Evolutionary conservation across 2,888 invertebrate genomes (phyloP), one percentile per base, ranked within the genome.

Genomic region (Linyphia triangularis): DNA sequence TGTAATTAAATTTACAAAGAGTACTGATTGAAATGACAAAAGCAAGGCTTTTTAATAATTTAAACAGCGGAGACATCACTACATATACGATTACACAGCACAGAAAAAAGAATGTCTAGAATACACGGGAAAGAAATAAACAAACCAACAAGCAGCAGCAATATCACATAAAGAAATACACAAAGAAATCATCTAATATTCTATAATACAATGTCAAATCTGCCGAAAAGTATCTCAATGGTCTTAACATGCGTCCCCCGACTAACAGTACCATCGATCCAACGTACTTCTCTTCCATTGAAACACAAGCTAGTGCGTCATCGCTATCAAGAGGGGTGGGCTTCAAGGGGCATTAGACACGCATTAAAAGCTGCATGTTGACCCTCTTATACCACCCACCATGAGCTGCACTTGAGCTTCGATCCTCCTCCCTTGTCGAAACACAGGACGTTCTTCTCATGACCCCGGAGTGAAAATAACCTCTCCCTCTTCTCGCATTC

Each of bases 381-480:
- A 82, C 82, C 82, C 82, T 78, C 70, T 79, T 85, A n/a, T n/a
- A 79, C 85, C 85, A 78, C 85, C 85, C 85, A 85, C 78, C 70
- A 70, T 30, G 79, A 70, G 33, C 33, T 28, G 84, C 78, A 85
- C 85, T 85, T 78, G 85, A 85, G 85, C 69, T 37, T 40, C 69
- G 83, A 84, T 84, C 73, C 43, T 40, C 57, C 73, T 57, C 61
- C 67, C 61, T 24, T 22, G 22, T 30, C 61, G 24, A 13, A 67
- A 26, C 22, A 37, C 33, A 33, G 78, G 28, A 30, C 43, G 22
- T 57, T 51, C 67, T 51, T 30, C 40, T n/a, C 43, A 28, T 51
- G 22, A 28, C 30, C 43, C 16, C 26, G 19, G 24, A 40, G 59
- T 69, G 81, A 70, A 81, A 81, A 81, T 81, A 69, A 57, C 59